Evolutionary conservation across 2,797 vertebrate species (phyloP), one percentile per base, ranked within the genome.

Genomic region (Chelon labrosus): DNA sequence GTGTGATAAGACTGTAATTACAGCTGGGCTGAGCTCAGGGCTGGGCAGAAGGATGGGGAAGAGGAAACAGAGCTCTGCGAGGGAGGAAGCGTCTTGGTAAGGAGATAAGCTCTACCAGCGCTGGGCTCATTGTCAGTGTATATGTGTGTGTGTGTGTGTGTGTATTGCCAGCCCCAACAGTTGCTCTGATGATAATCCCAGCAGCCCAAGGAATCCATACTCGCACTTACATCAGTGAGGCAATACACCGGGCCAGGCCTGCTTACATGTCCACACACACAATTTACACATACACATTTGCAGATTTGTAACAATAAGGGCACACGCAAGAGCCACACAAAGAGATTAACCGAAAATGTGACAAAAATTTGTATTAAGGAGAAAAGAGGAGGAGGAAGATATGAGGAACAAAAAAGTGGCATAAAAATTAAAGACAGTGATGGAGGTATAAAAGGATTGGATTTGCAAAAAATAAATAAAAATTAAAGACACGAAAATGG

Each of bases 1-100:
- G 85, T 90, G 88, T 81, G 93, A 94, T 92, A 92, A 94, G 92
- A 87, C 85, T 84, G 91, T 93, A 94, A 93, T 94, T 93, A 94
- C 88, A 90, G 92, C 89, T 84, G 81, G 89, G 90, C 85, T 87
- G 89, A 89, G 89, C 90, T 91, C 85, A 82, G 87, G 89, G 89
- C 90, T 84, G 91, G 91, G 91, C 86, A 91, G 89, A 88, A 83
- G 88, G 88, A 91, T 88, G 88, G 88, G 88, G 88, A 89, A 91
- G 91, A 88, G 86, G 90, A 91, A 93, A 91, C 89, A 90, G 91
- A 92, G 85, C 90, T 87, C 88, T 85, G 88, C 75, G 80, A 92
- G 85, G 87, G 89, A 91, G 92, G 93, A 93, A 93, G 92, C 84
- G 67, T 88, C 91, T 93, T 92, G 88, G 89, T 91, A 89, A 91